Evolutionary conservation across 2,113 vertebrate genomes (phyloP), one percentile per base, ranked within the genome.

Genomic region (Misgurnus mizolepis): DNA sequence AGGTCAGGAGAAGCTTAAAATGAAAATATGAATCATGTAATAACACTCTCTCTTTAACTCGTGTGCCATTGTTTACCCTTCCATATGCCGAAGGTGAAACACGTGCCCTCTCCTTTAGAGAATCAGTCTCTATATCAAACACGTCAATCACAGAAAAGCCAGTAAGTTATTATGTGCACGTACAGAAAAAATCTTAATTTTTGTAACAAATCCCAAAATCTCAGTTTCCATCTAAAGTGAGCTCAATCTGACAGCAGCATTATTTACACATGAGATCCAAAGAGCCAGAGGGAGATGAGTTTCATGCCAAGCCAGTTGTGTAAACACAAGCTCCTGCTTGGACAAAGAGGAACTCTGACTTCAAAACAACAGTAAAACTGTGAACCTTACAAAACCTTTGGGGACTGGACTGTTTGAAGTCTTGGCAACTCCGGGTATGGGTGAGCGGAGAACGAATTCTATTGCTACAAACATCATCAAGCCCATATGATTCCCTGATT

Each of bases 291-390:
- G 90, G 89, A 91, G 91, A 88, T 92, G 91, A 92, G 94, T 94
- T 92, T 92, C 92, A 93, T 93, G 94, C 94, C 92, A 92, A 92
- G 94, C 94, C 94, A 95, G 94, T 96, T 96, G 95, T 95, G 92
- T 92, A 95, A 95, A 95, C 93, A 96, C 83, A 91, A 94, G 92
- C 90, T 91, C 90, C 89, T 89, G 67, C 92, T 93, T 90, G 91
- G 92, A 93, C 94, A 94, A 95, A 94, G 92, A 92, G 91, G 94
- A 93, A 89, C 87, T 81, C 67, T 86, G 92, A 95, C 95, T 94
- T 95, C 95, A 95, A 95, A 95, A 94, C 88, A 95, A 93, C 92
- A 92, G 91, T 93, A 93, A 94, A 93, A 94, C 92, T 92, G 70
- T 92, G 93, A 94, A 94, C 91, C 89, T 90, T 92, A 94, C 69